Evolutionary conservation across 2,797 vertebrate species (phyloP), one percentile per base, ranked within the genome.

Genomic region (Chrosomus eos): DNA sequence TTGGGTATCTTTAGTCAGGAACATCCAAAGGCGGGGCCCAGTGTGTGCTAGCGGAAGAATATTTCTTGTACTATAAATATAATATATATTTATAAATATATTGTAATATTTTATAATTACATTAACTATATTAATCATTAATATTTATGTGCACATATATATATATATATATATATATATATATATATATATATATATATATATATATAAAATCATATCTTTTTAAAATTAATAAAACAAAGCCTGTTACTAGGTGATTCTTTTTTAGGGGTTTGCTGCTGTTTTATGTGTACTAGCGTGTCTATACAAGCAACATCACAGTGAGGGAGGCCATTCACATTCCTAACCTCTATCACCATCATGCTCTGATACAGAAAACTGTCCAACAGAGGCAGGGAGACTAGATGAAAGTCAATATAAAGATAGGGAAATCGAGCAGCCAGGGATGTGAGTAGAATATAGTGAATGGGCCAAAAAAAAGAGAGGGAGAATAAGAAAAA

Each of bases 401-500:
- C 58, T 70, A 38, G 55, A 74, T 55, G n/a, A 18, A 80, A 78
- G 76, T 36, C 19, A 71, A 71, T 68, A 62, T 68, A 71, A 53
- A 79, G 66, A 79, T 28, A 73, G 40, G 67, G 31, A 74, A 70
- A 74, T 67, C 16, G 64, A 77, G 66, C 31, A 33, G 23, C 18
- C 67, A 38, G 66, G 31, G 23, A 58, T 67, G 48, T 36, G 40
- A 80, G 19, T 71, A 48, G 67, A 31, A 72, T 67, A 71, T 4
- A 60, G 3, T 67, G 70, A 66, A 28, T 51, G 23, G 53, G 55
- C 33, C 31, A 81, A 36, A 67, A 80, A 79, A 43, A 66, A 81
- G 7, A 77, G 58, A 86, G 83, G 76, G 89, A 89, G 89, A 87
- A 45, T 26, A 31, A 86, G 84, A 88, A 90, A 91, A 89, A 89